Conservation (phyloP, 2,113 vertebrate species). For the Psilopsiagon aurifrons region DNA sequence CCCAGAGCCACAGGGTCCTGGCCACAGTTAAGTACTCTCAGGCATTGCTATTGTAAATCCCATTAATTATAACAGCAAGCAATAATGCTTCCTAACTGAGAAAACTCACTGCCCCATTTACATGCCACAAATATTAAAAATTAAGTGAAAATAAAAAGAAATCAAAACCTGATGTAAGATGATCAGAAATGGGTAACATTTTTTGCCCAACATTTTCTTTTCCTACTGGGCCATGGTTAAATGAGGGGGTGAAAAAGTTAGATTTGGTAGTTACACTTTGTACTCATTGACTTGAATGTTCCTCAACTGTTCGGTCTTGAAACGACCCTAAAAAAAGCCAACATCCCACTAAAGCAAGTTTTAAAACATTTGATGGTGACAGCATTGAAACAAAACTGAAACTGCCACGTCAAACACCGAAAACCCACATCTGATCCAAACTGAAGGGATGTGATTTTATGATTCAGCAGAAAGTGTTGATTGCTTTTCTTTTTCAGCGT, state of each 20-base stretch:
- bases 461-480: neutral
- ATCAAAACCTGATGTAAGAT: neutral
- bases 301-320: neutral
- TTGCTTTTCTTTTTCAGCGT: neutral
- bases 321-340: neutral
- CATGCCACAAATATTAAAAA: neutral
- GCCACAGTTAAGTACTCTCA: neutral
- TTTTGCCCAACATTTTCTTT: neutral
- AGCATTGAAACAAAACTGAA: neutral
- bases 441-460: neutral
- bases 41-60: neutral
- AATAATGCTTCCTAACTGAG: neutral
- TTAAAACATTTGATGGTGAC: neutral
- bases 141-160: neutral
- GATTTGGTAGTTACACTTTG: neutral
- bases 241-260: neutral
- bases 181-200: neutral
- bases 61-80: neutral
- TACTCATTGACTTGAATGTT: neutral
- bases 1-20: neutral
- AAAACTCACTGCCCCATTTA: neutral
- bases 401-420: neutral
- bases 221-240: neutral
- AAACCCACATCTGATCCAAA: neutral
- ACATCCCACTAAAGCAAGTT: neutral